Conservation (phyloP, 1,140 invertebrate species). For the Drosophila bocqueti region DNA sequence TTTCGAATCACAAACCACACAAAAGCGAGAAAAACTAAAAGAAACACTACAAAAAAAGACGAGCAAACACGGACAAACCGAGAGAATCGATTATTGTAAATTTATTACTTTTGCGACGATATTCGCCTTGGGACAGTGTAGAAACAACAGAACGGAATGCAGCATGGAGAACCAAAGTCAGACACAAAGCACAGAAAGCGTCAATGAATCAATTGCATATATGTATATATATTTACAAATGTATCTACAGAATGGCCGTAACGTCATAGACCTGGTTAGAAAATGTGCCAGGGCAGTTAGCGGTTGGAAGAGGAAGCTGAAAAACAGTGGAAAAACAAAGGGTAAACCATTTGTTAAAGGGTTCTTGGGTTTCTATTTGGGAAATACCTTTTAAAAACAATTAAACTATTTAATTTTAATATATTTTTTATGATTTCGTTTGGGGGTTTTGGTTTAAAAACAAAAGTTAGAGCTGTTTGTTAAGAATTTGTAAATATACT, state of each 20-base stretch:
- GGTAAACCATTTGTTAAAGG: not conserved
- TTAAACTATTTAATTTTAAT: not conserved
- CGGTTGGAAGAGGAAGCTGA: slow-evolving; percentile 22
- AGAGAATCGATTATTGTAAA: slow-evolving; percentile 62
- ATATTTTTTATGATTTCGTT: not conserved
- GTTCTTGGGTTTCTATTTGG: not conserved
- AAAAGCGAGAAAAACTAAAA: not conserved
- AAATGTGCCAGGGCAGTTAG: slow-evolving; percentile 67
- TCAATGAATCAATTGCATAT: slow-evolving; percentile 63
- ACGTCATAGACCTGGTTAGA: slow-evolving; percentile 74
- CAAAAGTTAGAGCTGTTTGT: too few relatives aligned
- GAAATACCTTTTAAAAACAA: slow-evolving; percentile 2
- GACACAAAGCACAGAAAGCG: slow-evolving; percentile 30
- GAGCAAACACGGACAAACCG: slow-evolving; percentile 13
- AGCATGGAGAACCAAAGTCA: not conserved
- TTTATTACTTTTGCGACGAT: slow-evolving; percentile 57
- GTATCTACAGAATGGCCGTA: not conserved
- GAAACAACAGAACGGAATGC: slow-evolving; percentile 27
- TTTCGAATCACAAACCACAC: slow-evolving; percentile 10
- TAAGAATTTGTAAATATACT: too few relatives aligned
- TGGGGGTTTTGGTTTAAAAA: too few relatives aligned
- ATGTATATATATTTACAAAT: not conserved
- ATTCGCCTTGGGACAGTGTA: slow-evolving; percentile 33
- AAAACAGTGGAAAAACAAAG: slow-evolving; percentile 11
- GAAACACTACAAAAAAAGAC: slow-evolving; percentile 8